These are phyloP conservation scores for Eudemis profundana DNA, from an alignment of 2,888 invertebrate species.

Conservation along the genomic window DNA sequence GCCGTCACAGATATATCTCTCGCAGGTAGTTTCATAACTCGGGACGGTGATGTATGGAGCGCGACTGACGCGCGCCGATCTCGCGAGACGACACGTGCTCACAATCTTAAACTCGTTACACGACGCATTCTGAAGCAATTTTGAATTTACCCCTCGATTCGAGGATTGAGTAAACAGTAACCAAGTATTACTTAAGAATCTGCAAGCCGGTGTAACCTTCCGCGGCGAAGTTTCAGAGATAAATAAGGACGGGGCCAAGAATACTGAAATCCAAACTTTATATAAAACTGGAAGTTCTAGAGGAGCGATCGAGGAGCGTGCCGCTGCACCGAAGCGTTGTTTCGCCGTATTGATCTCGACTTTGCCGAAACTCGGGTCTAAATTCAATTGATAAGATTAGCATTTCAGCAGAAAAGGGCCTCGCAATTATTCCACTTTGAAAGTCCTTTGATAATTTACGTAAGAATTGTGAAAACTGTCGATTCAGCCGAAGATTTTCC, in stretches of 20 bases:
- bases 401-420: slow-evolving; percentile 39
- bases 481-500: slow-evolving; percentile 25
- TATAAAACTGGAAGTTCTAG: slow-evolving; percentile 13
- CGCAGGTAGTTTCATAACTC: slow-evolving; percentile 73
- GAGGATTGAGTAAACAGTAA: slow-evolving; percentile 58
- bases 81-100: slow-evolving; percentile 70
- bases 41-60: slow-evolving; percentile 75
- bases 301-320: slow-evolving; percentile 47
- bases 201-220: slow-evolving; percentile 42
- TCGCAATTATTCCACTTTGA: slow-evolving; percentile 39
- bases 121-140: slow-evolving; percentile 70
- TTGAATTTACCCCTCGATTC: slow-evolving; percentile 71
- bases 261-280: slow-evolving; percentile 9
- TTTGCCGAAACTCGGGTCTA: slow-evolving; percentile 31
- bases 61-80: slow-evolving; percentile 56
- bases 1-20: slow-evolving; percentile 70
- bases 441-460: slow-evolving; percentile 37
- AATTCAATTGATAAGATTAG: slow-evolving; percentile 40
- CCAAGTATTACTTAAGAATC: slow-evolving; percentile 61
- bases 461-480: slow-evolving; percentile 32
- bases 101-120: slow-evolving; percentile 80
- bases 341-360: slow-evolving; percentile 26
- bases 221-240: not conserved
- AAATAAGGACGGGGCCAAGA: not conserved
- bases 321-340: slow-evolving; percentile 48